Conservation (phyloP, 2,888 invertebrate species). For the Pyrrhosoma nymphula region DNA sequence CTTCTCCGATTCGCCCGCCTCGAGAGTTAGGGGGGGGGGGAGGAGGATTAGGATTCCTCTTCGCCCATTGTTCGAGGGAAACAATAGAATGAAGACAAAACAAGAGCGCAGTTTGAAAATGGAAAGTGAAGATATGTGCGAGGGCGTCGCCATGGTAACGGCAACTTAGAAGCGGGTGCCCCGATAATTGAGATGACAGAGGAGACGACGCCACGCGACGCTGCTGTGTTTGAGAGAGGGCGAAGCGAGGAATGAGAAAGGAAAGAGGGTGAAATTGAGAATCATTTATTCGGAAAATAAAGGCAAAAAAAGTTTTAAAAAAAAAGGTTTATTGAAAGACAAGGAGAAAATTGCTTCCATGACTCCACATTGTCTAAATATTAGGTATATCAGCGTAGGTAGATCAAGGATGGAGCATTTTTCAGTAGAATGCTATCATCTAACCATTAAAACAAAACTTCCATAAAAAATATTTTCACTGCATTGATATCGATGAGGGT, state of each 20-base stretch:
- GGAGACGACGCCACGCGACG: not conserved
- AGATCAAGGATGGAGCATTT: too few species aligned
- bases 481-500: too few species aligned
- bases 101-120: not conserved
- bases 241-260: not conserved
- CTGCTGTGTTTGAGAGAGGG: not conserved
- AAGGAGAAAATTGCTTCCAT: too few species aligned
- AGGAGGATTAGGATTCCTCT: not conserved
- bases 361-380: too few species aligned
- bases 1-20: not conserved
- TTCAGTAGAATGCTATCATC: too few species aligned
- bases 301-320: not conserved
- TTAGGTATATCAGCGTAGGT: too few species aligned
- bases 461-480: too few species aligned
- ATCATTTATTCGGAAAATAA: not conserved
- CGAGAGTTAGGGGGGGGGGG: too few species aligned
- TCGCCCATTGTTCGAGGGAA: not conserved
- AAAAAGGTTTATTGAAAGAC: too few species aligned
- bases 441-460: too few species aligned
- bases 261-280: not conserved
- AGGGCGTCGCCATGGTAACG: constrained; percentile 19
- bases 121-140: not conserved
- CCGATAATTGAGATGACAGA: constrained; percentile 19
- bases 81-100: not conserved
- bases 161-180: not conserved